Percentiles rank a stretch among this genome's conserved stretches.
These are phyloP conservation scores for Gerosis bhagava DNA, from an alignment of 2,888 invertebrate genomes.

Conservation along the genomic window DNA sequence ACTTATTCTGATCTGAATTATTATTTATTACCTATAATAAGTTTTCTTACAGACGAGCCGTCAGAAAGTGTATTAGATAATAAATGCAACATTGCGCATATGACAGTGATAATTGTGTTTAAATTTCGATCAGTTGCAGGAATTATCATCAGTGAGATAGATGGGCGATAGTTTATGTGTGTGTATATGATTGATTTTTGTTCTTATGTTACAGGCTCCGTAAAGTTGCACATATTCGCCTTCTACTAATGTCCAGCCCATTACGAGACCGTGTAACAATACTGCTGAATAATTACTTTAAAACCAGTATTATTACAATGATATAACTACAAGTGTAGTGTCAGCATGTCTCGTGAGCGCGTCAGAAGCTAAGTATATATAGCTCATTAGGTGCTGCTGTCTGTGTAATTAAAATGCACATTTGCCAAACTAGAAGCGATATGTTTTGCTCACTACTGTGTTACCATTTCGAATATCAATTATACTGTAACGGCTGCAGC, in stretches of 20 bases:
- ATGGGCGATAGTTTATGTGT: too few species aligned
- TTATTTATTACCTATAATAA: too few species aligned
- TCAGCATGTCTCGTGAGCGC: constrained; percentile 59
- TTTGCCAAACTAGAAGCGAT: constrained; percentile 70
- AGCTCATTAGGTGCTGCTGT: constrained; percentile 61
- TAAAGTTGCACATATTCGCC: constrained; percentile 10
- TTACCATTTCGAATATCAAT: constrained; percentile 50
- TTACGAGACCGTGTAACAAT: constrained; percentile 18
- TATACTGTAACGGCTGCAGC: constrained; percentile 4
- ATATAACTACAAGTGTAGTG: too few species aligned
- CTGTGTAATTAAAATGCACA: constrained; percentile 67
- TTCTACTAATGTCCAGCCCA: constrained; percentile 18
- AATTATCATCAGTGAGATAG: constrained; percentile 15
- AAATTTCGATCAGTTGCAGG: not conserved
- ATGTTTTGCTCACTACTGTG: constrained; percentile 63
- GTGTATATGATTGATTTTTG: not conserved
- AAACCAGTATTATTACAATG: too few species aligned
- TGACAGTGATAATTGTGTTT: too few species aligned
- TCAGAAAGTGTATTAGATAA: too few species aligned
- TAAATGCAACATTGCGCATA: too few species aligned
- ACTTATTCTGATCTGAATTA: too few species aligned
- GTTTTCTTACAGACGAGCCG: too few species aligned
- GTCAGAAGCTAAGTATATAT: constrained; percentile 59
- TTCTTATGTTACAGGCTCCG: constrained; percentile 7
- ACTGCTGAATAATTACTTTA: constrained; percentile 13